Conservation (phyloP, 2,888 invertebrate species). For the Thymelicus sylvestris region DNA sequence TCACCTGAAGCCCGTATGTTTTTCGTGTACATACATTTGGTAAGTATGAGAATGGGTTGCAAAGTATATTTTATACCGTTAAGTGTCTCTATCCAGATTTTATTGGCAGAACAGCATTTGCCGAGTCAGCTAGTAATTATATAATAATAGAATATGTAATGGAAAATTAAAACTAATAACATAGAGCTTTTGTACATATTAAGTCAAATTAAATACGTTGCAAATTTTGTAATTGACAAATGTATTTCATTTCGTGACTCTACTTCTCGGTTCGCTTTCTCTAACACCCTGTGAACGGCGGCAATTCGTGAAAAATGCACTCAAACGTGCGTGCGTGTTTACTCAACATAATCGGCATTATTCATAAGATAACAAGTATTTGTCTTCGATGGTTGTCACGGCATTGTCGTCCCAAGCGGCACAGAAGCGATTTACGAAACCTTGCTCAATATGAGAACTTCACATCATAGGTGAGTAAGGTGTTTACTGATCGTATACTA, state of each 20-base stretch:
- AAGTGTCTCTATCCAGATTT: too few relatives aligned
- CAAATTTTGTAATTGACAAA: too few relatives aligned
- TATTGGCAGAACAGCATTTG: too few relatives aligned
- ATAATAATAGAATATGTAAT: too few relatives aligned
- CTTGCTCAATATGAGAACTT: slow-evolving; percentile 70
- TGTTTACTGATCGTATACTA: slow-evolving; percentile 50
- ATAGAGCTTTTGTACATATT: too few relatives aligned
- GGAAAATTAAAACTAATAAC: too few relatives aligned
- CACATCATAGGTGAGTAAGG: slow-evolving; percentile 49
- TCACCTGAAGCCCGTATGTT: too few relatives aligned
- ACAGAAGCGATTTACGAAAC: slow-evolving; percentile 76
- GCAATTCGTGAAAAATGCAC: slow-evolving; percentile 77
- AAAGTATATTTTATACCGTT: too few relatives aligned
- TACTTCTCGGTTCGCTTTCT: background rate
- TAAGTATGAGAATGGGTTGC: too few relatives aligned
- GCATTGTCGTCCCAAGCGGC: slow-evolving; percentile 68
- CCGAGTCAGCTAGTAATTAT: too few relatives aligned
- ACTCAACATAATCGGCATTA: slow-evolving; percentile 82
- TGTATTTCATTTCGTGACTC: background rate
- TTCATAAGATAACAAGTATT: slow-evolving; percentile 84
- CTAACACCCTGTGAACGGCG: slow-evolving; percentile 69
- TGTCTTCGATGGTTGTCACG: slow-evolving; percentile 78
- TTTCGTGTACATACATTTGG: too few relatives aligned
- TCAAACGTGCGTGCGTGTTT: slow-evolving; percentile 74
- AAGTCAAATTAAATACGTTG: too few relatives aligned